Evolutionary conservation across 2,888 invertebrate genomes (phyloP).

Genomic region (Nemurella pictetii): DNA sequence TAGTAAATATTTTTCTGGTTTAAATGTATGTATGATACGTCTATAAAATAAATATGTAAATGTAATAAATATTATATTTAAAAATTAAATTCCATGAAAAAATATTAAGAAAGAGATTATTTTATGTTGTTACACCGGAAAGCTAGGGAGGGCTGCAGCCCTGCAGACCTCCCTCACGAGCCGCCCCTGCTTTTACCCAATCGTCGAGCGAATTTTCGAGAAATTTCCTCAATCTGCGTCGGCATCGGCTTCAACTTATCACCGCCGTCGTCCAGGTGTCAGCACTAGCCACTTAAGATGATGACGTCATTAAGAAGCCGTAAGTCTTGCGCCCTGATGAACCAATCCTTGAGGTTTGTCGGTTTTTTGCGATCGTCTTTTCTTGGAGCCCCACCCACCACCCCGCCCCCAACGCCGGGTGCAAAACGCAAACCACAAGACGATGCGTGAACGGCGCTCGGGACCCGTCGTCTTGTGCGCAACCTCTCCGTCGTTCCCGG

Average conservation of each 20-base stretch:
- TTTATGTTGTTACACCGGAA: too few relatives aligned
- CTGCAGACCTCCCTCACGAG: too few relatives aligned
- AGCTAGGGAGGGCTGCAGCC: too few relatives aligned
- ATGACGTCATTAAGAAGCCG: conserved; percentile 7
- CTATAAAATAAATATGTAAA: too few relatives aligned
- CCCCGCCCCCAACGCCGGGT: not conserved
- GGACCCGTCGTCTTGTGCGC: not conserved
- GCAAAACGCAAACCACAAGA: conserved; percentile 30
- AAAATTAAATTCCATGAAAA: too few relatives aligned
- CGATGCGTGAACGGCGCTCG: conserved; percentile 12
- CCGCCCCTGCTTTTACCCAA: too few relatives aligned
- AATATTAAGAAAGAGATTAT: too few relatives aligned
- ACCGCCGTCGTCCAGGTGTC: conserved; percentile 14
- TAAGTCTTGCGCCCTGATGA: conserved; percentile 20
- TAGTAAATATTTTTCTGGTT: too few relatives aligned
- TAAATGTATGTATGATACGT: too few relatives aligned
- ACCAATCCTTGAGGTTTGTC: conserved; percentile 32
- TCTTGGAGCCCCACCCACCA: conserved; percentile 29
- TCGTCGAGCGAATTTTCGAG: not conserved
- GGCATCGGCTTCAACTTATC: not conserved
- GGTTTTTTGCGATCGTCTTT: conserved; percentile 29
- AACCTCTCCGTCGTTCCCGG: conserved; percentile 7
- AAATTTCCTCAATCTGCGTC: not conserved
- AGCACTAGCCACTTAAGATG: conserved; percentile 20
- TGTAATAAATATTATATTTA: too few relatives aligned